Evolutionary conservation across 2,888 invertebrate species (phyloP).

Genomic region (Andricus curvator): DNA sequence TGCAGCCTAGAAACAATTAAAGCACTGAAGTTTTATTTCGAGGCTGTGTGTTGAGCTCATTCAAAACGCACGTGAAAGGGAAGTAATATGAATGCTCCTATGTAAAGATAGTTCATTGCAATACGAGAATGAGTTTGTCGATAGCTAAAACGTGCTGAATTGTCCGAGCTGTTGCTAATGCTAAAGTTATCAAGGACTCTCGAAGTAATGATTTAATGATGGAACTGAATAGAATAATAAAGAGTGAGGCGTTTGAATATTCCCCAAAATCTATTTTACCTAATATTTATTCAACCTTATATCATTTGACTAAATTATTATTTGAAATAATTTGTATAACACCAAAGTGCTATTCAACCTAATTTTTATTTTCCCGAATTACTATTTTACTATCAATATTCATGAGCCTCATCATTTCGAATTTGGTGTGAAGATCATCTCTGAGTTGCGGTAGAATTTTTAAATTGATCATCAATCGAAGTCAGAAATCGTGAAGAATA

Average conservation of each 20-base stretch:
- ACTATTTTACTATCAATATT: too few species aligned
- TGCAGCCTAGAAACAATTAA: constrained; percentile 7
- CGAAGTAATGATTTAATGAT: not conserved
- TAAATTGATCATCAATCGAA: not conserved
- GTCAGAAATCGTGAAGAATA: not conserved
- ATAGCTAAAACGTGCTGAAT: not conserved
- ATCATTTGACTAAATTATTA: too few species aligned
- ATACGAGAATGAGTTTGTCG: constrained; percentile 25
- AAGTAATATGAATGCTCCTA: constrained; percentile 17
- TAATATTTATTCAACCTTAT: too few species aligned
- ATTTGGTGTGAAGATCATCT: not conserved
- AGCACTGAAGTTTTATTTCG: constrained; percentile 15
- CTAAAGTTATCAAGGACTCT: not conserved
- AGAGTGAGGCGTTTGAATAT: not conserved
- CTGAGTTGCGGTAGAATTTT: not conserved
- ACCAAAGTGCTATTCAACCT: too few species aligned
- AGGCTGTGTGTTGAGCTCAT: constrained; percentile 21
- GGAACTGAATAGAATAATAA: not conserved
- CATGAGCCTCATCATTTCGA: too few species aligned
- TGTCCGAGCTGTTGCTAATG: not conserved
- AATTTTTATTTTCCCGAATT: too few species aligned
- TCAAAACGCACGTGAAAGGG: constrained; percentile 15
- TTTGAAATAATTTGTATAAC: too few species aligned
- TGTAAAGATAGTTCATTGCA: constrained; percentile 31
- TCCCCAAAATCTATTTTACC: too few species aligned